These are phyloP conservation scores for Osmoderma eremita DNA, from an alignment of 2,888 invertebrate species.

Conservation along the genomic window DNA sequence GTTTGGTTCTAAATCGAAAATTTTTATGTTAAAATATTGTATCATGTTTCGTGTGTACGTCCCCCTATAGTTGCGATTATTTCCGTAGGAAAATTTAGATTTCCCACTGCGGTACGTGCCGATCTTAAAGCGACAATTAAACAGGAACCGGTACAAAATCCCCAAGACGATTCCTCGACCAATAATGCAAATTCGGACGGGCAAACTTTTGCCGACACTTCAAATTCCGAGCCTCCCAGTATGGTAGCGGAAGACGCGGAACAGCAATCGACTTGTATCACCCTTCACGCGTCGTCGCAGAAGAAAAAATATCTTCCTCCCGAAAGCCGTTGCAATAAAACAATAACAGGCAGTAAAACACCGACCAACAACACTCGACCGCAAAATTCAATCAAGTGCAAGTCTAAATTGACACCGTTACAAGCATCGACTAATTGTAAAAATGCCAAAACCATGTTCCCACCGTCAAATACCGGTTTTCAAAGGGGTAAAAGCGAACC, in stretches of 20 bases:
- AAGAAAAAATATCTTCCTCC: constrained; percentile 6
- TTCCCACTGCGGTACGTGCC: constrained; percentile 54
- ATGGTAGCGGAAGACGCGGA: constrained; percentile 24
- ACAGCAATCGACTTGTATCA: constrained; percentile 13
- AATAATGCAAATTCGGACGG: constrained; percentile 65
- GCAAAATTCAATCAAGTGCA: constrained; percentile 65
- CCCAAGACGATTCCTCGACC: constrained; percentile 59
- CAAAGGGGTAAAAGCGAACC: constrained; percentile 65
- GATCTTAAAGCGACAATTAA: constrained; percentile 48
- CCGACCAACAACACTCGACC: neutral
- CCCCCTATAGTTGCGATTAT: neutral
- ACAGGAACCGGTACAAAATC: constrained; percentile 58
- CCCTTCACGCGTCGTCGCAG: neutral
- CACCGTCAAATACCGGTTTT: constrained; percentile 67
- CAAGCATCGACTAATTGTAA: neutral
- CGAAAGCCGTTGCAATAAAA: constrained; percentile 62
- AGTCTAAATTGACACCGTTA: constrained; percentile 60
- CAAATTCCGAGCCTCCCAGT: constrained; percentile 36
- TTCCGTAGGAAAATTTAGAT: constrained; percentile 54
- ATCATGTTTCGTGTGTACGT: constrained; percentile 1
- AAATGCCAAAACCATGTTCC: constrained; percentile 56
- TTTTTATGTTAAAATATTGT: too few species aligned
- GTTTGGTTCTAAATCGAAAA: too few species aligned
- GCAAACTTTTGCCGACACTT: constrained; percentile 46
- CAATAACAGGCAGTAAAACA: neutral